phyloP scores from a whole-genome alignment of 2,113 vertebrate species.

The Nestor notabilis region DNA sequence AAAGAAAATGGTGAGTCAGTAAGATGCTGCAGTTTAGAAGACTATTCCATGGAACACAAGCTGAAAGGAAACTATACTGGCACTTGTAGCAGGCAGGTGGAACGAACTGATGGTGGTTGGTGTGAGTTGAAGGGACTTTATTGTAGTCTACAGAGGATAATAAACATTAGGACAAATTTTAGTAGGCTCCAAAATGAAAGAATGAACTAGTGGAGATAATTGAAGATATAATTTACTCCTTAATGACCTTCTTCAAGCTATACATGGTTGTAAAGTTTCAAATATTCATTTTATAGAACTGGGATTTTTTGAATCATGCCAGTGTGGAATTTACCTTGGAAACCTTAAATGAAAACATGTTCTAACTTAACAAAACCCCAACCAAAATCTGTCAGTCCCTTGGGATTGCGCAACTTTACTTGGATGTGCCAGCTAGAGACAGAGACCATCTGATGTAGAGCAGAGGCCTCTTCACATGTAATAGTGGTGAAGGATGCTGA shows the following conservation, averaged over 20 bases:
- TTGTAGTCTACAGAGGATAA: neutral
- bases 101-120: neutral
- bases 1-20: constrained; percentile 10
- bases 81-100: neutral
- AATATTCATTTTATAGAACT: neutral
- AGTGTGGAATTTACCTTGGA: constrained; percentile 14
- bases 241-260: constrained; percentile 1
- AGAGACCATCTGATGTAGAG: neutral
- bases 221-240: neutral
- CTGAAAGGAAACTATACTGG: neutral
- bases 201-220: neutral
- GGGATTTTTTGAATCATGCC: neutral
- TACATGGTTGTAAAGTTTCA: neutral
- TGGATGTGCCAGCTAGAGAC: neutral
- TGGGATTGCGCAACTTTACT: neutral
- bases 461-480: neutral
- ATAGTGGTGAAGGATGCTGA: neutral
- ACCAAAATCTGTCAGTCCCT: neutral
- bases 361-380: neutral
- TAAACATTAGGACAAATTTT: constrained; percentile 26
- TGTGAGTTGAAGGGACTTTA: neutral
- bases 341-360: neutral
- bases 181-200: constrained; percentile 8
- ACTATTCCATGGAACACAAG: neutral
- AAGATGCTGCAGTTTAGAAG: neutral